These are phyloP conservation scores for Gallinago undulata DNA, from an alignment of 2,113 vertebrate species.

Conservation along the genomic window DNA sequence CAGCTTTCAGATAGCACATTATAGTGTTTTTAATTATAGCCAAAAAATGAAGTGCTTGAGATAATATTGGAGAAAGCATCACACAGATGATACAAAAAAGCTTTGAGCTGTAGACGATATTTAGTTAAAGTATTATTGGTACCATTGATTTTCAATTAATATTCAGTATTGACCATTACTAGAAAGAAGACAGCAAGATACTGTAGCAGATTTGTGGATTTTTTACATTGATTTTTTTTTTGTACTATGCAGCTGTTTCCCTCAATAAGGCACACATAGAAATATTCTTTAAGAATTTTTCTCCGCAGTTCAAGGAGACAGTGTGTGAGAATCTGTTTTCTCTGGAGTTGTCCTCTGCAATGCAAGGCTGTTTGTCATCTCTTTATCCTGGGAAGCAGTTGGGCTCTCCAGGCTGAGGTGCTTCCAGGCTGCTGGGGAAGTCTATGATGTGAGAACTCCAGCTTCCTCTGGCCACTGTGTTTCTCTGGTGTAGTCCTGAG, in stretches of 20 bases:
- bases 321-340: not conserved
- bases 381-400: not conserved
- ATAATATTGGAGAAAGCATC: not conserved
- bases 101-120: not conserved
- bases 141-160: slow-evolving; percentile 40
- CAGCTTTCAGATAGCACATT: not conserved
- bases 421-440: not conserved
- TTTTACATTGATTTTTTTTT: not conserved
- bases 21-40: slow-evolving; percentile 6
- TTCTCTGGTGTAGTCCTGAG: not conserved
- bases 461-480: not conserved
- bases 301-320: not conserved
- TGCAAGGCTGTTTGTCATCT: not conserved
- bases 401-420: not conserved
- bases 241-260: not conserved
- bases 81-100: not conserved
- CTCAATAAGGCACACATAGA: not conserved
- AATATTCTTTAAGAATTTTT: not conserved
- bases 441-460: not conserved
- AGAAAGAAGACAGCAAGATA: not conserved
- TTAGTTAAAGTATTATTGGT: not conserved
- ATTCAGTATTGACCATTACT: not conserved
- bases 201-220: not conserved
- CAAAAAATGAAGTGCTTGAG: slow-evolving; percentile 37
- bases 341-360: not conserved